Evolutionary conservation across 2,113 vertebrate species (phyloP).

Genomic region (Ancistrus triradiatus): DNA sequence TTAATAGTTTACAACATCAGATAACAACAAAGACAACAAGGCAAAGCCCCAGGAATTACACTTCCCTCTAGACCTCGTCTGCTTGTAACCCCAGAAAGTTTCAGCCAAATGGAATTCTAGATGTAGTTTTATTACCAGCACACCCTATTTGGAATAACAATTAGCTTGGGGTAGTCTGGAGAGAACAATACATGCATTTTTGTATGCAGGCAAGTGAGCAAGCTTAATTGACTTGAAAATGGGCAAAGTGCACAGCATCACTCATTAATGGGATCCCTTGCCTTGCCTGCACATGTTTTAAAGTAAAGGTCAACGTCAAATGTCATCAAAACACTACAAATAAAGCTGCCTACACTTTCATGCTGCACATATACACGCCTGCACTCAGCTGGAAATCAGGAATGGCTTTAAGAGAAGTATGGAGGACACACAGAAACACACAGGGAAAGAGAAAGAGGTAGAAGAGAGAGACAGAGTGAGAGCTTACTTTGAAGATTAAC

Average conservation of each 20-base stretch:
- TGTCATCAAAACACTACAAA: constrained; percentile 67
- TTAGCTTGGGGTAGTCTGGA: constrained; percentile 62
- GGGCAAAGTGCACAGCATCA: constrained; percentile 62
- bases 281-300: constrained; percentile 52
- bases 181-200: constrained; percentile 57
- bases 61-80: constrained; percentile 53
- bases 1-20: constrained; percentile 50
- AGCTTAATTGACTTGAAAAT: constrained; percentile 78
- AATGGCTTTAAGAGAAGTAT: not conserved
- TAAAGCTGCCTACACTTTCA: constrained; percentile 55
- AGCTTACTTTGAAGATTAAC: not conserved
- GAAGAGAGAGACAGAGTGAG: not conserved
- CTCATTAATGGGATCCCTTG: constrained; percentile 65
- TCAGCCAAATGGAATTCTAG: constrained; percentile 54
- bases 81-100: constrained; percentile 53
- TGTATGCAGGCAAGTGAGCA: constrained; percentile 62
- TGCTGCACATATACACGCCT: constrained; percentile 25
- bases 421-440: too few relatives aligned
- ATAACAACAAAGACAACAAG: constrained; percentile 55
- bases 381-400: not conserved
- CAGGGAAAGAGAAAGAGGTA: not conserved
- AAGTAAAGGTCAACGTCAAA: constrained; percentile 72
- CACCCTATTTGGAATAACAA: constrained; percentile 65
- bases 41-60: constrained; percentile 47
- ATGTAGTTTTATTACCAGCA: constrained; percentile 60